Base-by-base conservation (phyloP, 2,888 invertebrate species). In the Nomada hirtipes region DNA sequence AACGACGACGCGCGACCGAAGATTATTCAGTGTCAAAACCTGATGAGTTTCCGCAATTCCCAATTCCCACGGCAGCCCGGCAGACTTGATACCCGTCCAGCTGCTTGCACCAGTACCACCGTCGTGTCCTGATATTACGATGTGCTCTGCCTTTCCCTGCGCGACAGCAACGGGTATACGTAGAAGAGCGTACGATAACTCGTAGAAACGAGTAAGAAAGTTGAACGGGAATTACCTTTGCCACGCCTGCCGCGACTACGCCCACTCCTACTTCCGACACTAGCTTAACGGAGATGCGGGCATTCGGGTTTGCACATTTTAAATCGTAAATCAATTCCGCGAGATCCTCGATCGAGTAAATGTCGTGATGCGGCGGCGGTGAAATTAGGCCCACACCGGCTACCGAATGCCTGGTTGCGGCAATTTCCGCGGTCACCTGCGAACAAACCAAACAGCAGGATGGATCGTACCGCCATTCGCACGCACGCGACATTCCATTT, bases 181-280 rank as follows among this genome's bases (percentile, higher is more conserved):
- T 64, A 18, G 3, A 23, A 11, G 7, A 26, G 18, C 7, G 4
- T 13, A 0, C 4, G n/a, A 26, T 26, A 2, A 44, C 3, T 1
- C 2, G 9, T 2, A 26, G 60, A 36, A 20, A 20, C 0, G 13
- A 42, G 10, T n/a, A 23, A 47, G 15, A 47, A 13, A 47, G 47
- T 47, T 15, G 2, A 11, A 47, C 47, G 47, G 13, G 13, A 82
- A 79, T 72, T 90, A 97, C 98, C 96, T 99, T 99, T 57, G 98
- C 99, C 20, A 99, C 99, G 42, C 99, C 99, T 10, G 99, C 97
- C n/a, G 99, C 99, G 0, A 99, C 98, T 1, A 99, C 99, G 0
- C 99, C 99, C 0, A 99, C 99, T 1, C 99, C 99, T 4, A 99
- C 98, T 95, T 99, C 99, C 0, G 99, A 99, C 2, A 99, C 99